These are phyloP conservation scores for Druceiella hillmani DNA, from an alignment of 2,888 invertebrate genomes.

Conservation along the genomic window DNA sequence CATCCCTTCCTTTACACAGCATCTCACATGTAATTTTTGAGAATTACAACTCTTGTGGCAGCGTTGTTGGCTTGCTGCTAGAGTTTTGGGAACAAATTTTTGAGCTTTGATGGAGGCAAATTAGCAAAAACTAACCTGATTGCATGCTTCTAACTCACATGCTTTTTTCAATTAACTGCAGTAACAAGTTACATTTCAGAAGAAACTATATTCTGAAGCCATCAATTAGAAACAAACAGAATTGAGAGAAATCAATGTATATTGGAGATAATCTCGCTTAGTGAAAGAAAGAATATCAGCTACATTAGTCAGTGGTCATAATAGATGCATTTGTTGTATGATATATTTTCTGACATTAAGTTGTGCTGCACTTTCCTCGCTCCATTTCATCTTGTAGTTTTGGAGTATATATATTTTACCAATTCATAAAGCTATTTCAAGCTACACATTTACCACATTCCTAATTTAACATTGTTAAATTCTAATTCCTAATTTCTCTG, in stretches of 20 bases:
- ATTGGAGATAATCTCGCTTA: constrained; percentile 38
- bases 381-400: constrained; percentile 33
- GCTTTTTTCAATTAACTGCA: constrained; percentile 25
- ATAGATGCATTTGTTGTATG: constrained; percentile 37
- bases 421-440: constrained; percentile 32
- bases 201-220: constrained; percentile 28
- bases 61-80: constrained; percentile 34
- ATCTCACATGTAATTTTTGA: constrained; percentile 31
- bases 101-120: constrained; percentile 29
- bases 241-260: constrained; percentile 34
- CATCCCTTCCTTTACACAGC: constrained; percentile 31
- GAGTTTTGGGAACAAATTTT: constrained; percentile 29
- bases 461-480: constrained; percentile 25
- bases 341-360: constrained; percentile 33
- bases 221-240: constrained; percentile 30
- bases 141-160: constrained; percentile 40
- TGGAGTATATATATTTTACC: constrained; percentile 32
- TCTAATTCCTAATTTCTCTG: constrained; percentile 26
- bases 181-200: too few species aligned
- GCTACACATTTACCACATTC: constrained; percentile 24
- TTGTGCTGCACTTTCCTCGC: constrained; percentile 29
- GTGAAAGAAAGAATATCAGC: constrained; percentile 32
- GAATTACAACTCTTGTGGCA: constrained; percentile 34
- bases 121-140: constrained; percentile 33
- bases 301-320: constrained; percentile 34